Percentiles rank a stretch among this genome's conserved stretches.
Evolutionary conservation across 2,888 invertebrate species (phyloP).

Genomic region (Nebria salina): DNA sequence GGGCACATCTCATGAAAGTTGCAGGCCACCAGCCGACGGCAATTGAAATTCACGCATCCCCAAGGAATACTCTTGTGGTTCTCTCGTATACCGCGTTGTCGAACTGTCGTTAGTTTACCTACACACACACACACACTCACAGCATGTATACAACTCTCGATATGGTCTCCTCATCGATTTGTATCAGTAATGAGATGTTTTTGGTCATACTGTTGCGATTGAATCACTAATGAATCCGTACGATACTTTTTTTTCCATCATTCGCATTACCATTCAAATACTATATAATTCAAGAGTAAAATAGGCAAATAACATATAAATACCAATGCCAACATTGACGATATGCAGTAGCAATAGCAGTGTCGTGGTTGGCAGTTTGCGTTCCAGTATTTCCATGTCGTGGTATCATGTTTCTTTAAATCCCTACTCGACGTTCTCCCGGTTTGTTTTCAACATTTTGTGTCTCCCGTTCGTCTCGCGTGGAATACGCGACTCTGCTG

Average conservation of each 20-base stretch:
- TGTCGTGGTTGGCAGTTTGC: not conserved
- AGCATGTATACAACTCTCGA: slow-evolving; percentile 50
- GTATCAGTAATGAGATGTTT: not conserved
- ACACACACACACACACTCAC: slow-evolving; percentile 30
- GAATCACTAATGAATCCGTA: slow-evolving; percentile 27
- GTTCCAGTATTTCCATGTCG: slow-evolving; percentile 52
- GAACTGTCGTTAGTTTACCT: slow-evolving; percentile 13
- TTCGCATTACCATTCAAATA: too few relatives aligned
- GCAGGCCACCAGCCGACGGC: slow-evolving; percentile 48
- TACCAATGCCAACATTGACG: too few relatives aligned
- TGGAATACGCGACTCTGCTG: too few relatives aligned
- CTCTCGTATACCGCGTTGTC: slow-evolving; percentile 38
- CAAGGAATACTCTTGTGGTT: slow-evolving; percentile 48
- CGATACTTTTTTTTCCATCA: not conserved
- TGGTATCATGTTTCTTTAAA: slow-evolving; percentile 20
- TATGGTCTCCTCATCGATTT: not conserved
- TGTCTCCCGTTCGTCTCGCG: not conserved
- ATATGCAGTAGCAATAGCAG: too few relatives aligned
- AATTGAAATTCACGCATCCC: slow-evolving; percentile 47
- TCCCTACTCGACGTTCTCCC: not conserved
- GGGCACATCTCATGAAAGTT: slow-evolving; percentile 46
- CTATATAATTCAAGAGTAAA: too few relatives aligned
- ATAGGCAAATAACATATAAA: too few relatives aligned
- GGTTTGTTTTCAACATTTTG: not conserved
- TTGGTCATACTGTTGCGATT: slow-evolving; percentile 28